Evolutionary conservation across 2,888 invertebrate species (phyloP).

Genomic region (Habroteleia sp.): DNA sequence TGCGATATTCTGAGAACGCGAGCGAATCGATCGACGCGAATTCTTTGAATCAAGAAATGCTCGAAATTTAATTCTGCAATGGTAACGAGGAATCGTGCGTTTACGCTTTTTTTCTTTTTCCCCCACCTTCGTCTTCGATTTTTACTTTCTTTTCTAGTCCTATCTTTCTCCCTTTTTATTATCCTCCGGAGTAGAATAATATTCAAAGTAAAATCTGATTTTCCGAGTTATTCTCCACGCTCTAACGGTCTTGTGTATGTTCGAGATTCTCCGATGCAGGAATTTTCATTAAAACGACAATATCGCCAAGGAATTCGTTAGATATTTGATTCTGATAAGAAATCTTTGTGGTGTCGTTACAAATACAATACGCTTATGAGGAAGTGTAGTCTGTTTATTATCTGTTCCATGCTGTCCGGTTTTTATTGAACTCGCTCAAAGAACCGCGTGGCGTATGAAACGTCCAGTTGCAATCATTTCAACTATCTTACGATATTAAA

Average conservation of each 20-base stretch:
- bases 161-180: slow-evolving; percentile 11
- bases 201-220: slow-evolving; percentile 51
- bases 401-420: slow-evolving; percentile 1
- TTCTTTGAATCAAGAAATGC: slow-evolving; percentile 31
- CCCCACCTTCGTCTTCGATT: slow-evolving; percentile 4
- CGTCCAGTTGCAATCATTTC: too few species aligned
- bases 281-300: slow-evolving; percentile 56
- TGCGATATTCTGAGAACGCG: background rate
- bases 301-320: slow-evolving; percentile 27
- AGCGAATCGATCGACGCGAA: slow-evolving; percentile 27
- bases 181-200: slow-evolving; percentile 27
- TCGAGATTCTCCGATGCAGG: slow-evolving; percentile 21
- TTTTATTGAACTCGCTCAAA: background rate
- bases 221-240: slow-evolving; percentile 26
- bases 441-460: too few species aligned
- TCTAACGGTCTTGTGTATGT: slow-evolving; percentile 31
- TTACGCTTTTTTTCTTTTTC: slow-evolving; percentile 13
- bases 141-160: too few species aligned
- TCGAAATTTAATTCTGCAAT: slow-evolving; percentile 44
- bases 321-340: slow-evolving; percentile 46
- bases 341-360: slow-evolving; percentile 37
- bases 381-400: slow-evolving; percentile 15
- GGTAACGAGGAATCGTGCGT: slow-evolving; percentile 14
- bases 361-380: slow-evolving; percentile 32
- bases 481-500: too few species aligned